These are phyloP conservation scores for Drosophila picticornis DNA, from an alignment of 2,888 invertebrate genomes.

Conservation along the genomic window DNA sequence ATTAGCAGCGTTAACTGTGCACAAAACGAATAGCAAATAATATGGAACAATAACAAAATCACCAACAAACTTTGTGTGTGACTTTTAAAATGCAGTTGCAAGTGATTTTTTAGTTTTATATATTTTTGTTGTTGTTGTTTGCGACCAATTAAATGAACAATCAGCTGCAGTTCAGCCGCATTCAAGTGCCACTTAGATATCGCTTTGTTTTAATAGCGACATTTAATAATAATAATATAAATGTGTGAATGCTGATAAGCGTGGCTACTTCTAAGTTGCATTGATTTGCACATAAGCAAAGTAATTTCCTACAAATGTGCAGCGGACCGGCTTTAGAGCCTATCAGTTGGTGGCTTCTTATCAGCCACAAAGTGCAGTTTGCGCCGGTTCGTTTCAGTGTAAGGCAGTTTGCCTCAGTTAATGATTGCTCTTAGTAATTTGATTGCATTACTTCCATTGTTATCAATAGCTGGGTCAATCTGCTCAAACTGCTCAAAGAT, in stretches of 20 bases:
- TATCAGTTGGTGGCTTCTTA: constrained; percentile 32
- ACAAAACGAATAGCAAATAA: constrained; percentile 34
- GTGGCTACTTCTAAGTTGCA: constrained; percentile 7
- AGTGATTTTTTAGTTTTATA: not conserved
- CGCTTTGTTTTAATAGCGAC: constrained; percentile 14
- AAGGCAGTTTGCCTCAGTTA: constrained; percentile 59
- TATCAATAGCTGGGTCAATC: constrained; percentile 36
- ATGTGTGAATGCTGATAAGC: constrained; percentile 9
- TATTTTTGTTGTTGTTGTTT: constrained; percentile 10
- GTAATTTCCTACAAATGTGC: constrained; percentile 7
- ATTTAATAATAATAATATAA: constrained; percentile 1
- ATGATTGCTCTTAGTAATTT: constrained; percentile 44
- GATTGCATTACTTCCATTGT: constrained; percentile 33
- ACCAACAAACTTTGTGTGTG: constrained; percentile 21
- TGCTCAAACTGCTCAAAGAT: constrained; percentile 17
- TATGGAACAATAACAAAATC: constrained; percentile 11
- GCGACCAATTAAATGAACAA: constrained; percentile 49
- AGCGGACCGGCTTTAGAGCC: constrained; percentile 21
- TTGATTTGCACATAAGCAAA: constrained; percentile 22
- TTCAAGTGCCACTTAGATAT: constrained; percentile 53
- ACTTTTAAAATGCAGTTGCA: constrained; percentile 55
- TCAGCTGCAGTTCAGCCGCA: constrained; percentile 4
- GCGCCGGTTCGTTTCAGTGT: constrained; percentile 46
- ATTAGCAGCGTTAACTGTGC: constrained; percentile 57
- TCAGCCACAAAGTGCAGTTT: constrained; percentile 35